These are phyloP conservation scores for Phodopus roborovskii DNA, from an alignment of 2,113 vertebrate species.

Conservation along the genomic window DNA sequence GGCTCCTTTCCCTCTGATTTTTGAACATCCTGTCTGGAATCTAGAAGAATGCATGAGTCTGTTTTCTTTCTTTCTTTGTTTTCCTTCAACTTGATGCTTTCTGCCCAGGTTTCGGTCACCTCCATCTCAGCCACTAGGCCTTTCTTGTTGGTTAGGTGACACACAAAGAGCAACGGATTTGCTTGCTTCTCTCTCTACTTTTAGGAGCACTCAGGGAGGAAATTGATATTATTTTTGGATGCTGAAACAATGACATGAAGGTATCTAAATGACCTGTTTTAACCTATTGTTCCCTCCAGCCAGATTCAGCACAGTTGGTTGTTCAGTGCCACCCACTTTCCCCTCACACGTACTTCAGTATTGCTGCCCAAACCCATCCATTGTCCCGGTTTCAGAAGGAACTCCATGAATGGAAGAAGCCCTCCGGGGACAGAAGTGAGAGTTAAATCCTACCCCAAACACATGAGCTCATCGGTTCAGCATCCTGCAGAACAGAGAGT, in stretches of 20 bases:
- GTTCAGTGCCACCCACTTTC: constrained; percentile 48
- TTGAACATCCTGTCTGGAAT: constrained; percentile 41
- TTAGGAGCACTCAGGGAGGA: constrained; percentile 14
- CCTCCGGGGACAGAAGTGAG: constrained; percentile 72
- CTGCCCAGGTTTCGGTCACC: background rate
- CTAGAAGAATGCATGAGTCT: background rate
- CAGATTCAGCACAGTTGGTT: constrained; percentile 31
- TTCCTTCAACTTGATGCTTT: constrained; percentile 4
- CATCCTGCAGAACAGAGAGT: constrained; percentile 61
- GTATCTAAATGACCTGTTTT: constrained; percentile 46
- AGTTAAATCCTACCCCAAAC: constrained; percentile 70
- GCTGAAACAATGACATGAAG: background rate
- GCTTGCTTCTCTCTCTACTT: background rate
- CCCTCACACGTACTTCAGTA: background rate
- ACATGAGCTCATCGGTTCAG: constrained; percentile 77
- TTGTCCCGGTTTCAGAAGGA: constrained; percentile 57
- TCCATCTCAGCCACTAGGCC: background rate
- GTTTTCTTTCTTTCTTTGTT: constrained; percentile 30
- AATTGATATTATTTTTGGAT: constrained; percentile 10
- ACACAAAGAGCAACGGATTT: background rate
- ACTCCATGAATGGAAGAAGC: constrained; percentile 69
- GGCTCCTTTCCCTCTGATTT: constrained; percentile 57
- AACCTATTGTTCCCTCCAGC: constrained; percentile 31
- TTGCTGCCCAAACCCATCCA: constrained; percentile 50
- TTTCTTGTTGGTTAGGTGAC: background rate